These are phyloP conservation scores for Sitobion miscanthi DNA, from an alignment of 1,140 invertebrate species.

Conservation along the genomic window DNA sequence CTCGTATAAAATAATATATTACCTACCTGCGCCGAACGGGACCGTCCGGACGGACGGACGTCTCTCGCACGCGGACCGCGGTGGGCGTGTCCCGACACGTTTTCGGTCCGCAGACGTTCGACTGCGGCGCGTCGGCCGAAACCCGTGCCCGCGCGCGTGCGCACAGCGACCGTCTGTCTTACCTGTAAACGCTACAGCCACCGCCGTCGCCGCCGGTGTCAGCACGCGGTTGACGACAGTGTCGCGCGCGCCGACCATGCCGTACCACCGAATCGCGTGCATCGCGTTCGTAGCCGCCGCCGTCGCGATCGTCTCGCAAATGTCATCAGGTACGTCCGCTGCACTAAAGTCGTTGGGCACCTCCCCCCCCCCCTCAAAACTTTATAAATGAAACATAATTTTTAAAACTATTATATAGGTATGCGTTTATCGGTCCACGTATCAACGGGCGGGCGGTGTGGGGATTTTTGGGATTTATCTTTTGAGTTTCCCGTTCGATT, in stretches of 20 bases:
- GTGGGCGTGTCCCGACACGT: constrained; percentile 17
- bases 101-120: not conserved
- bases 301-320: constrained; percentile 14
- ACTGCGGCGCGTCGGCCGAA: not conserved
- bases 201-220: not conserved
- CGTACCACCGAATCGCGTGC: not conserved
- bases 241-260: constrained; percentile 30
- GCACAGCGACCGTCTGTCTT: not conserved
- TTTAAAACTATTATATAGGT: too few species aligned
- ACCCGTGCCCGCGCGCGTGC: not conserved
- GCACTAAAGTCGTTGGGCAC: not conserved
- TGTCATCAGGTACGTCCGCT: constrained; percentile 18
- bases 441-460: too few species aligned
- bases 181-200: not conserved
- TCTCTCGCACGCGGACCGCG: not conserved
- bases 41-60: not conserved
- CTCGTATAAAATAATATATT: too few species aligned
- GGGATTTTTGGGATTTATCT: too few species aligned
- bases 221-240: constrained; percentile 42
- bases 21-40: not conserved
- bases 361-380: too few species aligned
- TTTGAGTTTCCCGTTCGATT: too few species aligned
- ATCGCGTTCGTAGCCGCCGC: not conserved
- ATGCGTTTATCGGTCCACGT: too few species aligned
- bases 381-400: too few species aligned